phyloP scores from a whole-genome alignment of 1,140 invertebrate species.

The Papilio polytes region DNA sequence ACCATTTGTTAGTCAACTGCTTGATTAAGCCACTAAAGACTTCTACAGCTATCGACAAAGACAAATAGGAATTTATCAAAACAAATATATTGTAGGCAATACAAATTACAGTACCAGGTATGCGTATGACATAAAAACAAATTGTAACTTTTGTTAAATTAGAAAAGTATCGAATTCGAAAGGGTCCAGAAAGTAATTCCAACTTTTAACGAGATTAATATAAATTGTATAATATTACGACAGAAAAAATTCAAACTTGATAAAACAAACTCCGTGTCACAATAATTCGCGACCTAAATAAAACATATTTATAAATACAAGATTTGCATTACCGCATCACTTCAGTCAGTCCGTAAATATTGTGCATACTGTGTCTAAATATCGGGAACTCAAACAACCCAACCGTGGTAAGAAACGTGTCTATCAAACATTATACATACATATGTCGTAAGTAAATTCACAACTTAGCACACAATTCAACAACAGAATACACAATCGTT shows the following conservation, averaged over 20 bases:
- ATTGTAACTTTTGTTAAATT: slow-evolving; percentile 16
- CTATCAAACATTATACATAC: too few species aligned
- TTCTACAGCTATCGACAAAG: too few species aligned
- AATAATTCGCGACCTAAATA: neutral
- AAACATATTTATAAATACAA: neutral
- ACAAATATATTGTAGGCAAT: neutral
- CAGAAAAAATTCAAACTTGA: neutral
- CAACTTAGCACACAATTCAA: too few species aligned
- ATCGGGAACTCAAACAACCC: too few species aligned
- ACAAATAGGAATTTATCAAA: neutral
- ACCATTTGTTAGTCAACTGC: too few species aligned
- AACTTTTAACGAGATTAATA: slow-evolving; percentile 13
- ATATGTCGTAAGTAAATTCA: too few species aligned
- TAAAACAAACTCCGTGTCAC: neutral
- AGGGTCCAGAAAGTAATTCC: neutral
- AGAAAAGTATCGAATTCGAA: neutral
- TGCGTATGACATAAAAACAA: slow-evolving; percentile 1
- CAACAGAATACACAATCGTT: neutral
- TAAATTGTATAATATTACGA: neutral
- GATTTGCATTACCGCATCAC: too few species aligned
- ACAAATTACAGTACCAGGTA: neutral
- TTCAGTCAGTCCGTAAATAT: too few species aligned
- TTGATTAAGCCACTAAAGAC: too few species aligned
- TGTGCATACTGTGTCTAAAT: too few species aligned
- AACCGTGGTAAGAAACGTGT: too few species aligned